Evolutionary conservation across 1,140 invertebrate species (phyloP), one percentile per base, ranked within the genome.

Genomic region (Drosophila willistoni): DNA sequence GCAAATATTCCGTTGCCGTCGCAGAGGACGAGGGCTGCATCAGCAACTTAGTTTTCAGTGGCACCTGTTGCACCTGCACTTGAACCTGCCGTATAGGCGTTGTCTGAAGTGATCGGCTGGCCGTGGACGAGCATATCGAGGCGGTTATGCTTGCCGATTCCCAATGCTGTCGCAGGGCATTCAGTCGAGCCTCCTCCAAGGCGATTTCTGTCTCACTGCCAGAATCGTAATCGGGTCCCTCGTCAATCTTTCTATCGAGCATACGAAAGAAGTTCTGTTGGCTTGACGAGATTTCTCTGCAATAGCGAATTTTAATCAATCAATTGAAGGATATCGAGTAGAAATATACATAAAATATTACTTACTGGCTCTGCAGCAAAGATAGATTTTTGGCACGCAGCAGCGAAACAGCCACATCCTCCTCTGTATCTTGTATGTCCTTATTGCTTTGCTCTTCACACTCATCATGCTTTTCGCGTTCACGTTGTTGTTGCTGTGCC

Each of bases 241-340:
- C 96, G 93, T 97, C 96, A 90, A 97, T 97, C 94, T 97, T 98
- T 90, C 97, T 96, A 90, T 97, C 97, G 75, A 98, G 93, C 96
- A 97, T 97, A 91, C 95, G 96, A 93, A 98, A 98, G 93, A 98
- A 98, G 89, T 97, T 96, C 84, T 96, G 94, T 92, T 97, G 96
- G 92, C 97, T 97, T 67, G 94, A 94, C 56, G 96, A 97, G 90
- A 97, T 94, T 93, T 97, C 96, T 92, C 96, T 97, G 94, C 14
- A 95, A 96, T 1, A 39, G 1, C 10, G 12, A 39, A 39, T 5
- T 3, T 39, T 13, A 5, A 13, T 29, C 29, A 39, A 13, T 39
- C 3, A 39, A 13, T 39, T 39, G 36, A 13, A 39, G 36, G 36
- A 13, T 39, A 0, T 12, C 3, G 12, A 39, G 36, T 39, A 3